Evolutionary conservation across 1,140 invertebrate genomes (phyloP).

Genomic region (Xylocopa sonorina): DNA sequence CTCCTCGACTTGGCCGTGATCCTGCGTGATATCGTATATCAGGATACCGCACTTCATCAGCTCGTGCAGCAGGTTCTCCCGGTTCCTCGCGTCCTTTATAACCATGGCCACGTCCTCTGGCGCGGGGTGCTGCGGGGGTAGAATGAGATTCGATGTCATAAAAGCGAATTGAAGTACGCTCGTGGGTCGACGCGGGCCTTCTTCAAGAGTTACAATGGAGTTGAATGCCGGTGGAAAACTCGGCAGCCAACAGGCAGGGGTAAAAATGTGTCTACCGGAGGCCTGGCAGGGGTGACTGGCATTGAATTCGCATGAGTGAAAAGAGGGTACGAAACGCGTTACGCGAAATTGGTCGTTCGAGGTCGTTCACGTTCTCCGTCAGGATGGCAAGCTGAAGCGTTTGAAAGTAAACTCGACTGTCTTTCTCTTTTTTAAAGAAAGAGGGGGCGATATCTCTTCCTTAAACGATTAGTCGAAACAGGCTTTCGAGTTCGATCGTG

Average conservation of each 20-base stretch:
- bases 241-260: too few relatives aligned
- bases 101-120: constrained; percentile 62
- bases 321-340: background rate
- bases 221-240: background rate
- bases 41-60: constrained; percentile 73
- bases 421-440: too few relatives aligned
- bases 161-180: background rate
- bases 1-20: constrained; percentile 63
- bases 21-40: constrained; percentile 76
- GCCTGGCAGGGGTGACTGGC: background rate
- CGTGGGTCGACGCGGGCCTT: background rate
- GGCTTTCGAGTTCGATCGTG: background rate
- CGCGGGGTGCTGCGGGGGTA: constrained; percentile 36
- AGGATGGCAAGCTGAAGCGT: too few relatives aligned
- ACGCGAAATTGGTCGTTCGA: background rate
- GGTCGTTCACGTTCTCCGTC: background rate
- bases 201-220: background rate
- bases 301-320: background rate
- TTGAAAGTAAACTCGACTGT: too few relatives aligned
- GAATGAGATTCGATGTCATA: constrained; percentile 6
- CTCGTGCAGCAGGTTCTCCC: constrained; percentile 56
- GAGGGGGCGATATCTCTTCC: too few relatives aligned
- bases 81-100: constrained; percentile 41
- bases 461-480: background rate
- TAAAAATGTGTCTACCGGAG: background rate